Percentiles rank a stretch among this genome's conserved stretches.
phyloP scores from a whole-genome alignment of 2,888 invertebrate genomes.

The Schrankia costaestrigalis region DNA sequence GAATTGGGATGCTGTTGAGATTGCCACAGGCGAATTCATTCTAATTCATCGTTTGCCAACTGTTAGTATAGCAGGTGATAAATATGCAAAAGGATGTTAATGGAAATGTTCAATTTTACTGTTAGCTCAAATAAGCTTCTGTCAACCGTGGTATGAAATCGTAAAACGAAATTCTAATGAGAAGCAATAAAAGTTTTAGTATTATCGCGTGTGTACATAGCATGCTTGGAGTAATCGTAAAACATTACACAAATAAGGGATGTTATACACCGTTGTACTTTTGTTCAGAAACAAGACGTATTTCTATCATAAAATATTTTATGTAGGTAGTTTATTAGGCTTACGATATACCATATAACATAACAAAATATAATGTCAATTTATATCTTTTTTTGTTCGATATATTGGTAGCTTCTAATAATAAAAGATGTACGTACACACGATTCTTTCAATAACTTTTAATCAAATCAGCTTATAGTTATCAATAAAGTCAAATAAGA shows the following conservation, averaged over 20 bases:
- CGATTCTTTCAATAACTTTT: not conserved
- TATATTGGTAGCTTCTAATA: too few species aligned
- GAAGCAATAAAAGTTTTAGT: constrained; percentile 57
- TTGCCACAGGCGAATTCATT: constrained; percentile 37
- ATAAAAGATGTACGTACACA: constrained; percentile 5
- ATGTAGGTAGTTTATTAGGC: constrained; percentile 19
- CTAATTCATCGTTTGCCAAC: constrained; percentile 24
- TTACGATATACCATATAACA: too few species aligned
- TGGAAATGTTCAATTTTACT: constrained; percentile 10
- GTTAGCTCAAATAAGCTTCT: constrained; percentile 14
- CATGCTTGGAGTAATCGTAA: constrained; percentile 51
- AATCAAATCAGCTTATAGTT: too few species aligned
- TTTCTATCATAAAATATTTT: constrained; percentile 27
- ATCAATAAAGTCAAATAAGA: too few species aligned
- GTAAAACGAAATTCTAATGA: constrained; percentile 57
- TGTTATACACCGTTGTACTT: constrained; percentile 20
- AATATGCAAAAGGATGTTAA: constrained; percentile 23
- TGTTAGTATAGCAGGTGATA: constrained; percentile 46
- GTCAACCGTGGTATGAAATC: constrained; percentile 39
- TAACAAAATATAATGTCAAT: too few species aligned
- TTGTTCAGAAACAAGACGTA: constrained; percentile 19
- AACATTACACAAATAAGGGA: constrained; percentile 53
- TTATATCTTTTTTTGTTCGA: too few species aligned
- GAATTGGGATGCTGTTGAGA: constrained; percentile 36
- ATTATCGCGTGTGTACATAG: constrained; percentile 38